Base-by-base conservation (phyloP, 2,113 vertebrate species). In the Phylloscopus trochilus region DNA sequence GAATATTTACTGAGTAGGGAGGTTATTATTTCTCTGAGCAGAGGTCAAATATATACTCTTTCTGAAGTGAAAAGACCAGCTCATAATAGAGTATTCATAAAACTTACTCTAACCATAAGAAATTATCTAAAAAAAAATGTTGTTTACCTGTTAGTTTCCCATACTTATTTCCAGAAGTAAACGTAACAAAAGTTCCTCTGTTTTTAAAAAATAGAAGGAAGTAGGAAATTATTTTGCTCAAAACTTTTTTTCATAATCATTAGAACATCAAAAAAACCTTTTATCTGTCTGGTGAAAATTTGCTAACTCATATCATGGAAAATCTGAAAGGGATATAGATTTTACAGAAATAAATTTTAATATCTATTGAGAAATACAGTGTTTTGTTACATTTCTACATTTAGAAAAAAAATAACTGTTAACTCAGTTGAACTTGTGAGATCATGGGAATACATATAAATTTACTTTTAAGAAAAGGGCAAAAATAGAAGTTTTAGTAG, bases 181-280 rank as follows among this genome's bases (percentile, higher is more conserved):
- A 73, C 16, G 59, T 33, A 51, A 46, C 2, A 39, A 60, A 76
- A 46, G 0, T 1, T 6, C 1, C 11, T 23, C 35, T 41, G 8
- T 44, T 9, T 78, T 84, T 64, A 39, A 72, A 78, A 66, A 49
- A 23, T 6, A 56, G 6, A 76, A 60, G 3, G 6, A 16, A 51
- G 14, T 4, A 17, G 46, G 13, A 77, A 74, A 56, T 51, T 30
- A 39, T 52, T 91, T 74, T 68, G 9, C 66, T 39, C 21, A 24
- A 46, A 43, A 35, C 2, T n/a, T 59, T 52, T 44, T 30, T 52
- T 13, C 7, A 16, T 80, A 47, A 11, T 69, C 8, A 47, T 43
- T 30, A 72, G 15, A n/a, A 37, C 51, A 49, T 11, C 7, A 49
- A 62, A 64, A 64, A 55, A 47, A 39, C 1, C 1, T 67, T 7